Evolutionary conservation across 2,888 invertebrate genomes (phyloP).

Genomic region (Syrphus vitripennis): DNA sequence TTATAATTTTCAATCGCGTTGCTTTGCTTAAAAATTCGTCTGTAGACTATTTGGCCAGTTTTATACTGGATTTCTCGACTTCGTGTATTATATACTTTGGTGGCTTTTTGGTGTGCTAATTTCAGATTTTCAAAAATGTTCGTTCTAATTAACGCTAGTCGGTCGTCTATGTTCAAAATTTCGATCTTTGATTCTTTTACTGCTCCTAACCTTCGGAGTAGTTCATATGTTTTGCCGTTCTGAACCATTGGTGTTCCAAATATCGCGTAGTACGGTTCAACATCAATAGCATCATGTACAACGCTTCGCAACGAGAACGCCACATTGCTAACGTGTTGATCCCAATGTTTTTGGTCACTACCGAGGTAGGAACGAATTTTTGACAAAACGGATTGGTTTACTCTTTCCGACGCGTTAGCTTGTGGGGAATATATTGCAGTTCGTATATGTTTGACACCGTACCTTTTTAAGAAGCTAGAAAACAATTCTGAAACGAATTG

Average conservation of each 20-base stretch:
- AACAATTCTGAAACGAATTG: constrained; percentile 24
- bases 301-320: constrained; percentile 33
- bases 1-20: background rate
- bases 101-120: background rate
- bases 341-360: constrained; percentile 40
- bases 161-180: background rate
- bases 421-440: constrained; percentile 49
- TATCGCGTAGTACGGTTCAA: constrained; percentile 45
- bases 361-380: constrained; percentile 25
- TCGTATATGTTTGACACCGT: no score
- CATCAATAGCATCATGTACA: constrained; percentile 22
- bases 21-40: background rate
- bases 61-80: background rate
- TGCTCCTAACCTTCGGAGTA: background rate
- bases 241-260: constrained; percentile 33
- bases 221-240: background rate
- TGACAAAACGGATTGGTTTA: constrained; percentile 24
- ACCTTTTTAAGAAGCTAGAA: no score
- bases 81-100: background rate
- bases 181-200: background rate
- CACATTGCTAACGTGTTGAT: constrained; percentile 17
- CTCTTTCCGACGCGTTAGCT: constrained; percentile 45
- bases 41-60: background rate
- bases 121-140: background rate
- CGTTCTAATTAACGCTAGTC: background rate